phyloP scores from a whole-genome alignment of 2,113 vertebrate species.

The Pionites leucogaster region DNA sequence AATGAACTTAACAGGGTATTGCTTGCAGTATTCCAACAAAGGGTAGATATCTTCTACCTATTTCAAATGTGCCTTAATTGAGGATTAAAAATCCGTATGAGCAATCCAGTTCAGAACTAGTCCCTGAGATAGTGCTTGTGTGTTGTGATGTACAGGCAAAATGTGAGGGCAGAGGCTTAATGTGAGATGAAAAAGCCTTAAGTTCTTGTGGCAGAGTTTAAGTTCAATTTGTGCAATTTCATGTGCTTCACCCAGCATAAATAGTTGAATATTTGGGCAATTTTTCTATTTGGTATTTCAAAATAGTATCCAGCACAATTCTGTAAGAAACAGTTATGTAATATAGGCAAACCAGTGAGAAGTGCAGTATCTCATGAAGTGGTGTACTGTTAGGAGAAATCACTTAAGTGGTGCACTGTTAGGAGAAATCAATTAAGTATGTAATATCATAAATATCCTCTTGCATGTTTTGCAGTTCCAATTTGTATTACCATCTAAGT shows the following conservation, averaged over 20 bases:
- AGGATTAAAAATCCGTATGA: not conserved
- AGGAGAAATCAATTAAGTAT: not conserved
- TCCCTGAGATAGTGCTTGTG: not conserved
- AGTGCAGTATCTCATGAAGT: not conserved
- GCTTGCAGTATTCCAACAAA: not conserved
- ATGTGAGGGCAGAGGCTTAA: not conserved
- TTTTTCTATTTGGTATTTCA: not conserved
- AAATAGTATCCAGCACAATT: not conserved
- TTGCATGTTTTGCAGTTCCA: not conserved
- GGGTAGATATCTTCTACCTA: not conserved
- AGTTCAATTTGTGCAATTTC: not conserved
- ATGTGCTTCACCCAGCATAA: not conserved
- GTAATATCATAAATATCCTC: not conserved
- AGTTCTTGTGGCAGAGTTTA: not conserved
- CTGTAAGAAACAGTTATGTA: not conserved
- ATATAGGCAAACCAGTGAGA: not conserved
- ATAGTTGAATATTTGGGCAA: not conserved
- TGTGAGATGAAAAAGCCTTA: not conserved
- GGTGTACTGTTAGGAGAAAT: not conserved
- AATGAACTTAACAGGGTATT: not conserved
- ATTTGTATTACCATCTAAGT: not conserved
- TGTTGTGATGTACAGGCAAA: not conserved
- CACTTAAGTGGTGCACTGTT: not conserved
- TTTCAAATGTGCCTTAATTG: not conserved
- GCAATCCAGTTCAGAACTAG: not conserved